Conservation (phyloP, 2,113 vertebrate genomes). For the Hippocampus guttulatus region DNA sequence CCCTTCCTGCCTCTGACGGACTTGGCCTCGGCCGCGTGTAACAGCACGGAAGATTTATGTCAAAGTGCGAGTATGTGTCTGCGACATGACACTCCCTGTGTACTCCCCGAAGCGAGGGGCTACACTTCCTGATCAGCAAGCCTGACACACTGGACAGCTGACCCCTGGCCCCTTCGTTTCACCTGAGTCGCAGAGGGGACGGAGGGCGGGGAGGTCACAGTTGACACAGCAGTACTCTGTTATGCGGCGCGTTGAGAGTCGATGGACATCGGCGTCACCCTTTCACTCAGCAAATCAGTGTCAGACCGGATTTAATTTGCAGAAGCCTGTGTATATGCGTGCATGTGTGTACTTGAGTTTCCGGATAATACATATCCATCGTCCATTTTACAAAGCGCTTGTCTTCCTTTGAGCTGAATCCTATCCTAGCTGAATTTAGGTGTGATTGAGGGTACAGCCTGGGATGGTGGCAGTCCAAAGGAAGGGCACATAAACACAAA, state of each 20-base stretch:
- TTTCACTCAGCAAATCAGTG: conserved; percentile 62
- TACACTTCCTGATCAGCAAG: conserved; percentile 70
- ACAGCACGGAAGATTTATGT: conserved; percentile 62
- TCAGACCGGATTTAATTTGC: conserved; percentile 45
- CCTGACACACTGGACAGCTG: conserved; percentile 70
- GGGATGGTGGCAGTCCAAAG: no score
- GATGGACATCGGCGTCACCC: conserved; percentile 50
- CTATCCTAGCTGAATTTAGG: no score
- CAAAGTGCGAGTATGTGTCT: conserved; percentile 61
- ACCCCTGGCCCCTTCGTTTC: conserved; percentile 61
- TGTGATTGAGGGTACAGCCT: no score
- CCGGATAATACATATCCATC: neutral
- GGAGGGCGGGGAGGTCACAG: conserved; percentile 57
- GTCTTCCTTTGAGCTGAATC: no score
- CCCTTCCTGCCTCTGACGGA: conserved; percentile 26
- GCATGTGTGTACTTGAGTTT: neutral
- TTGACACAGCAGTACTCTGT: conserved; percentile 73
- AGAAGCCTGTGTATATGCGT: neutral
- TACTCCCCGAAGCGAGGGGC: conserved; percentile 65
- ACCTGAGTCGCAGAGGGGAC: conserved; percentile 56
- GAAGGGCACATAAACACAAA: no score
- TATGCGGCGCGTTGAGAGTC: conserved; percentile 63
- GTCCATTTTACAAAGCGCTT: no score
- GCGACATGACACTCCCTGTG: conserved; percentile 65
- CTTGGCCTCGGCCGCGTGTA: conserved; percentile 31